Evolutionary conservation across 2,888 invertebrate species (phyloP), one percentile per base, ranked within the genome.

Genomic region (Hesperia comma): DNA sequence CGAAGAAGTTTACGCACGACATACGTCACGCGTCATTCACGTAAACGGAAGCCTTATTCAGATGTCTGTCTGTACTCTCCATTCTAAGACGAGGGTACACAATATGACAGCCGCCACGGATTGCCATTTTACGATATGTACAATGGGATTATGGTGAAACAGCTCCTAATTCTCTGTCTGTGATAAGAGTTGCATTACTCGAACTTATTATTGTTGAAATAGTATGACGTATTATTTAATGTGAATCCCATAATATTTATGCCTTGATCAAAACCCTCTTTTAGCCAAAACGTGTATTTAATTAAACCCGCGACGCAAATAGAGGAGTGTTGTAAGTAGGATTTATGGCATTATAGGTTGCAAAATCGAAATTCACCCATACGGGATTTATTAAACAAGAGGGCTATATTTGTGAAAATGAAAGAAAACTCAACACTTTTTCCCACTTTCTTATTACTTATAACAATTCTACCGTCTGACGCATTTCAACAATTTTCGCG

Each of bases 401-500:
- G 33, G 33, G 33, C 12, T 21, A n/a, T 1, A 19, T 19, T n/a
- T n/a, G n/a, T 26, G 26, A 19, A 57, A 60, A 55, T 56, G 63
- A 61, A 68, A 67, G 66, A 67, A 54, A 62, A 21, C 17, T 21
- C 41, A 64, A 14, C 61, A 61, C 56, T 61, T 74, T 71, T 73
- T 69, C 71, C 57, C 64, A 32, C 32, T 70, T 55, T 67, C 71
- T 72, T 79, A 79, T 81, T 79, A 80, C 75, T 76, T 77, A 72
- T 80, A 82, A 76, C 77, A 82, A 83, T 83, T 82, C 74, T 76
- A 76, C 79, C 76, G 75, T 79, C 74, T 78, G 80, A 82, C 81
- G 82, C 81, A 74, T 78, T 76, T 82, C 81, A 84, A 84, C 84
- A 83, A 79, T 81, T 69, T 57, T 77, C 70, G 80, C 82, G 75